Evolutionary conservation across 1,140 invertebrate species (phyloP).

Genomic region (Teleopsis dalmanni): DNA sequence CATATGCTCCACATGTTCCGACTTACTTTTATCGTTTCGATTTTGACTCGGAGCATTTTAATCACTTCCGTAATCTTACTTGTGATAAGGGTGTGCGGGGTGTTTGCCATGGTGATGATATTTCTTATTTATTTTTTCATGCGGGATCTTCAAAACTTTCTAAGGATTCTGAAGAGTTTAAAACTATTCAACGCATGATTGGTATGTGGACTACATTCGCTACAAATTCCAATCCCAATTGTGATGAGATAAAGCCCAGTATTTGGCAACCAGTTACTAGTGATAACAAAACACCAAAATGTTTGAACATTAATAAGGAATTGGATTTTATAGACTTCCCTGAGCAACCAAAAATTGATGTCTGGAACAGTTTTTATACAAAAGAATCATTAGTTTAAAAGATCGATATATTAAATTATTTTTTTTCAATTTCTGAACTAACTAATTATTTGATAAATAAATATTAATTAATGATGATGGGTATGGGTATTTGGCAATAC

Average conservation of each 20-base stretch:
- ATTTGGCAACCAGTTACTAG: conserved; percentile 23
- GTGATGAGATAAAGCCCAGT: conserved; percentile 14
- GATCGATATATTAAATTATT: no score
- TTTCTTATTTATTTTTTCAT: conserved; percentile 54
- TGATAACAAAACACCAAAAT: conserved; percentile 16
- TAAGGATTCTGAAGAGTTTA: conserved; percentile 25
- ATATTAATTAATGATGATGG: no score
- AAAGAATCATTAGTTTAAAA: no score
- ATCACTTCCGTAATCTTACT: conserved; percentile 35
- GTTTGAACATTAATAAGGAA: conserved; percentile 34
- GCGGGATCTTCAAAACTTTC: conserved; percentile 15
- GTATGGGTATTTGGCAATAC: no score
- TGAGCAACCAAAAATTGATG: conserved; percentile 31
- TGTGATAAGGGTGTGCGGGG: conserved; percentile 25
- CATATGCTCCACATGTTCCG: conserved; percentile 33
- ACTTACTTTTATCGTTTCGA: conserved; percentile 45
- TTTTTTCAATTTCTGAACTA: no score
- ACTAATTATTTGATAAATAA: no score
- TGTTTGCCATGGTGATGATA: conserved; percentile 54
- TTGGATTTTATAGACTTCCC: conserved; percentile 24
- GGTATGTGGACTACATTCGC: conserved; percentile 46
- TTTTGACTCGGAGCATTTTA: conserved; percentile 35
- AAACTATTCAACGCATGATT: conserved; percentile 36
- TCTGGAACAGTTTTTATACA: conserved; percentile 29
- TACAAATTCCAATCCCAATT: conserved; percentile 33